phyloP scores from a whole-genome alignment of 2,888 invertebrate genomes.

The Podabrus alpinus region DNA sequence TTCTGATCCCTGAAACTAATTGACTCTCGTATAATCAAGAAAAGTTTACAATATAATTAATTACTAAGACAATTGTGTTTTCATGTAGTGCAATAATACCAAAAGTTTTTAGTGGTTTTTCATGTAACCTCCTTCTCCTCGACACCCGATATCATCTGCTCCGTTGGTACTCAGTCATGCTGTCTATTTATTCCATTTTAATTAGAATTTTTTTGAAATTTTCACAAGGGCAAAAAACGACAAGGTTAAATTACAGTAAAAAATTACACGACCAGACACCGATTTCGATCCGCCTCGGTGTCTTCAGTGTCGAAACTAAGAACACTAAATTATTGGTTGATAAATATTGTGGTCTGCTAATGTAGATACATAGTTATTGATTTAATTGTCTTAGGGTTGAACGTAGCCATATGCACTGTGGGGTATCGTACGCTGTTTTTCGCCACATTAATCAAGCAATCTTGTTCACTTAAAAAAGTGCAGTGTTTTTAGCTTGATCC shows the following conservation, averaged over 20 bases:
- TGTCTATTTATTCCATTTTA: conserved; percentile 11
- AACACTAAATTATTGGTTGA: neutral
- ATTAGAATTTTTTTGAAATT: neutral
- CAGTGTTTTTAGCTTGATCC: too few species aligned
- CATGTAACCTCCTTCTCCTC: conserved; percentile 26
- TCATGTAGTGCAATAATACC: conserved; percentile 17
- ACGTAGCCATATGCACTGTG: too few species aligned
- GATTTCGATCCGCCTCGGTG: neutral
- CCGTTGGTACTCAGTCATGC: conserved; percentile 18
- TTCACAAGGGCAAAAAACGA: neutral
- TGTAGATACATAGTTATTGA: neutral
- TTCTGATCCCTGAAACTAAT: conserved; percentile 9
- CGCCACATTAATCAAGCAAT: neutral
- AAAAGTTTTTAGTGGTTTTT: conserved; percentile 34
- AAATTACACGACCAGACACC: neutral
- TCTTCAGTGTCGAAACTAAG: neutral
- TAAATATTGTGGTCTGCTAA: neutral
- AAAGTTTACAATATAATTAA: conserved; percentile 22
- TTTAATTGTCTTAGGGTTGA: neutral
- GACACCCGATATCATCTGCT: conserved; percentile 26
- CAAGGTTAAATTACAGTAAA: neutral
- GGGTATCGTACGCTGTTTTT: too few species aligned
- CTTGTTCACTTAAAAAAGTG: too few species aligned
- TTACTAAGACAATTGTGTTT: conserved; percentile 23
- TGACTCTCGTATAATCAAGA: conserved; percentile 3